These are phyloP conservation scores for Theretra japonica DNA, from an alignment of 2,888 invertebrate species.

Conservation along the genomic window DNA sequence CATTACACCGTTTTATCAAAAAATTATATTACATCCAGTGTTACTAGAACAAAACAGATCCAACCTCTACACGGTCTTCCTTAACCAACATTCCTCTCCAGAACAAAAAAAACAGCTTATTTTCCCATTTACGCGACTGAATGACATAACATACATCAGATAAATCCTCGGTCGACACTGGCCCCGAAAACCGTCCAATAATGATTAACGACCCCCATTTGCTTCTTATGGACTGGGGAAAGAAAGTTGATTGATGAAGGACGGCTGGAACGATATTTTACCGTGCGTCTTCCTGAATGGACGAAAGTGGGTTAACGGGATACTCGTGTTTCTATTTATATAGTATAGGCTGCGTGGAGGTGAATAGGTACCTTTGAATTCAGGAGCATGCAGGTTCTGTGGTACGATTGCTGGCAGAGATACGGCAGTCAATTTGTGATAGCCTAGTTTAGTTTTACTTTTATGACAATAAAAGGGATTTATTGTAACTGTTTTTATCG, in stretches of 20 bases:
- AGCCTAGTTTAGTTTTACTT: too few species aligned
- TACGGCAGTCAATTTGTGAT: too few species aligned
- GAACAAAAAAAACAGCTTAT: slow-evolving; percentile 33
- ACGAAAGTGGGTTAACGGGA: slow-evolving; percentile 22
- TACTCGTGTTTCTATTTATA: slow-evolving; percentile 6
- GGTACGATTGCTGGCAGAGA: not conserved
- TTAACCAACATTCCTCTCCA: not conserved
- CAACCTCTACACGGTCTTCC: not conserved
- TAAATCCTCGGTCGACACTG: slow-evolving; percentile 60
- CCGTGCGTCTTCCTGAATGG: slow-evolving; percentile 22
- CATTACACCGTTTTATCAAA: too few species aligned
- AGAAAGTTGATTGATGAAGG: slow-evolving; percentile 78
- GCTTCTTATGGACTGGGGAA: slow-evolving; percentile 61
- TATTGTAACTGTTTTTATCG: too few species aligned
- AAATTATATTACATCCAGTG: too few species aligned
- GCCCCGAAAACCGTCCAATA: slow-evolving; percentile 63
- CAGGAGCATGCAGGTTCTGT: not conserved
- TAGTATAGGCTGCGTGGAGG: not conserved
- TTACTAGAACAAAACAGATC: too few species aligned
- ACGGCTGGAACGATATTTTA: slow-evolving; percentile 44
- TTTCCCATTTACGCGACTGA: slow-evolving; percentile 36
- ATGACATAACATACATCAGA: slow-evolving; percentile 55
- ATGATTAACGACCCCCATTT: slow-evolving; percentile 78
- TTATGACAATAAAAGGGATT: too few species aligned
- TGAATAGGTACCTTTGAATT: not conserved